These are phyloP conservation scores for Icerya purchasi DNA, from an alignment of 2,888 invertebrate genomes.

Conservation along the genomic window DNA sequence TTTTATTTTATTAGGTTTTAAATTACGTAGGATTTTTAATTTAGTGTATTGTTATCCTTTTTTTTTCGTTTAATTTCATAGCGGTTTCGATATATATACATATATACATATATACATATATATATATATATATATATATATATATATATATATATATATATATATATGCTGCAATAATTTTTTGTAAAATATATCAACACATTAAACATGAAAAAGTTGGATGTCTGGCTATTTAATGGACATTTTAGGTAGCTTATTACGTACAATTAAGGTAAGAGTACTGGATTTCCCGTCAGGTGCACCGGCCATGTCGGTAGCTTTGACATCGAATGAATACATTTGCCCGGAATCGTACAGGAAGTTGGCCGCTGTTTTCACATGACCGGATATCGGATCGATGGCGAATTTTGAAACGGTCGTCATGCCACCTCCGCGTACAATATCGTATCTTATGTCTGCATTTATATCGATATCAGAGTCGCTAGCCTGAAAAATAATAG, in stretches of 20 bases:
- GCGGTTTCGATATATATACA: too few relatives aligned
- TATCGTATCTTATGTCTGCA: slow-evolving; percentile 57
- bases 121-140: too few relatives aligned
- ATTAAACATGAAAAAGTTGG: too few relatives aligned
- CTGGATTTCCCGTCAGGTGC: slow-evolving; percentile 62
- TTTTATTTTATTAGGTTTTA: too few relatives aligned
- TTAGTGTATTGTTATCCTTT: too few relatives aligned
- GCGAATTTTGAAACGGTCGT: slow-evolving; percentile 53
- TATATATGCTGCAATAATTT: too few relatives aligned
- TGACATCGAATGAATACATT: slow-evolving; percentile 68
- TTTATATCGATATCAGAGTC: slow-evolving; percentile 55
- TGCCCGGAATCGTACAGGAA: slow-evolving; percentile 47
- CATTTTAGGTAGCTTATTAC: slow-evolving; percentile 27
- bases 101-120: too few relatives aligned
- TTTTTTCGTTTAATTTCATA: too few relatives aligned
- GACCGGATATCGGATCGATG: slow-evolving; percentile 53
- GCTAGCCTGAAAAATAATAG: slow-evolving; percentile 34
- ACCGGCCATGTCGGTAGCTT: slow-evolving; percentile 60
- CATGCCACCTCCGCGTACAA: slow-evolving; percentile 58
- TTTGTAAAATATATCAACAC: too few relatives aligned
- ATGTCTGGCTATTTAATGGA: too few relatives aligned
- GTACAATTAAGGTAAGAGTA: slow-evolving; percentile 66
- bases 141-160: too few relatives aligned
- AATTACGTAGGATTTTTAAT: too few relatives aligned
- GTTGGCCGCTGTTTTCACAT: slow-evolving; percentile 47